Conservation (phyloP, 2,113 vertebrate genomes). For the Reinhardtius hippoglossoides region DNA sequence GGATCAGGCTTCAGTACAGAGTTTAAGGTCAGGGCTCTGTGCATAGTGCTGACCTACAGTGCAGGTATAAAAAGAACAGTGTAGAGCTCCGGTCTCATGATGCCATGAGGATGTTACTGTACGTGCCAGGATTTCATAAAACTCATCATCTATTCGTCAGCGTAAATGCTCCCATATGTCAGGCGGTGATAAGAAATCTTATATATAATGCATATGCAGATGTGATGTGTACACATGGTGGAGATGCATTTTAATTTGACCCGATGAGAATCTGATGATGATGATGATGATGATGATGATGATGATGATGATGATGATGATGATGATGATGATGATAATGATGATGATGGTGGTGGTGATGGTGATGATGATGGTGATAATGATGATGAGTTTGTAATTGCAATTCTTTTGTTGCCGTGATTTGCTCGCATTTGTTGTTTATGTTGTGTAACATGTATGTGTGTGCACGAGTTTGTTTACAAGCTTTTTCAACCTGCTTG, state of each 20-base stretch:
- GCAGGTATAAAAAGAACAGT: neutral
- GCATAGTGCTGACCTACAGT: neutral
- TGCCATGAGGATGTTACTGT: neutral
- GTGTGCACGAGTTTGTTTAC: no score
- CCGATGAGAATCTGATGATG: neutral
- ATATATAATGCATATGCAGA: constrained; percentile 37
- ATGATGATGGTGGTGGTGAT: no score
- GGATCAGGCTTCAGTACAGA: neutral
- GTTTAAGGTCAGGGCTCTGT: neutral
- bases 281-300: no score
- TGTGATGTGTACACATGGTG: neutral
- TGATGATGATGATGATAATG: no score
- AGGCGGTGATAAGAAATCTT: constrained; percentile 8
- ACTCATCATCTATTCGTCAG: constrained; percentile 6
- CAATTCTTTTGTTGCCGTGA: neutral
- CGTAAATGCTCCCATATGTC: neutral
- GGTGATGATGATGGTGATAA: no score
- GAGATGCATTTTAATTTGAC: neutral
- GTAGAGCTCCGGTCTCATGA: neutral
- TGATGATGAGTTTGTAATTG: no score
- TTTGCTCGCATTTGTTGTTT: neutral
- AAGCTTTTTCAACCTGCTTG: no score
- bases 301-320: no score
- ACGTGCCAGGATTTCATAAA: neutral
- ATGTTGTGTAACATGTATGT: neutral